phyloP scores from a whole-genome alignment of 1,140 invertebrate species.

The Lasioglossum albipes region DNA sequence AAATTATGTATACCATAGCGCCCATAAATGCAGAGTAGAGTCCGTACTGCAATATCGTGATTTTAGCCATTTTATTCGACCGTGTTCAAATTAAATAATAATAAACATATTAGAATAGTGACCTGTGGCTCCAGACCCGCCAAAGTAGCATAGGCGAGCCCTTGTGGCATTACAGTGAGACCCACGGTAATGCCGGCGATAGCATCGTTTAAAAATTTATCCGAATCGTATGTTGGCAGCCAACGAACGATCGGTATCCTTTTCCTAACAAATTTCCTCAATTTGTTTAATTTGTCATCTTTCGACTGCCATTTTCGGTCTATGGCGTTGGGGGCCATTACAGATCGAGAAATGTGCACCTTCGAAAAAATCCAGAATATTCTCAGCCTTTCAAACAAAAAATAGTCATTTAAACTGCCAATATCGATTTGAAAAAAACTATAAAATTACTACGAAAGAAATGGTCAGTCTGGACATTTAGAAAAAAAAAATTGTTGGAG shows the following conservation, averaged over 20 bases:
- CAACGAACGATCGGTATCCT: constrained; percentile 85
- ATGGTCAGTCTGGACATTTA: too few relatives aligned
- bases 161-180: constrained; percentile 93
- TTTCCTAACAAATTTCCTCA: constrained; percentile 65
- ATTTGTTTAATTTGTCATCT: constrained; percentile 51
- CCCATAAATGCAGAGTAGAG: constrained; percentile 96
- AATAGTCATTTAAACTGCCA: not conserved
- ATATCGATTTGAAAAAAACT: not conserved
- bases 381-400: not conserved
- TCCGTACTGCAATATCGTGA: constrained; percentile 85
- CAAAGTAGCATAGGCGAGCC: constrained; percentile 91
- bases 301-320: constrained; percentile 51
- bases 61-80: too few relatives aligned
- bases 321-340: constrained; percentile 38
- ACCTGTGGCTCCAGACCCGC: constrained; percentile 91
- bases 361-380: not conserved
- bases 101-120: constrained; percentile 19
- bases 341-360: constrained; percentile 7
- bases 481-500: too few relatives aligned
- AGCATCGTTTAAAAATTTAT: constrained; percentile 86
- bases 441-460: not conserved
- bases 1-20: constrained; percentile 93
- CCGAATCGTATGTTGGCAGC: constrained; percentile 86
- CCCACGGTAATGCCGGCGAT: constrained; percentile 93
- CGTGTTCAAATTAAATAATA: not conserved